Evolutionary conservation across 1,140 invertebrate genomes (phyloP), one percentile per base, ranked within the genome.

Genomic region (Cyphomyrmex costatus): DNA sequence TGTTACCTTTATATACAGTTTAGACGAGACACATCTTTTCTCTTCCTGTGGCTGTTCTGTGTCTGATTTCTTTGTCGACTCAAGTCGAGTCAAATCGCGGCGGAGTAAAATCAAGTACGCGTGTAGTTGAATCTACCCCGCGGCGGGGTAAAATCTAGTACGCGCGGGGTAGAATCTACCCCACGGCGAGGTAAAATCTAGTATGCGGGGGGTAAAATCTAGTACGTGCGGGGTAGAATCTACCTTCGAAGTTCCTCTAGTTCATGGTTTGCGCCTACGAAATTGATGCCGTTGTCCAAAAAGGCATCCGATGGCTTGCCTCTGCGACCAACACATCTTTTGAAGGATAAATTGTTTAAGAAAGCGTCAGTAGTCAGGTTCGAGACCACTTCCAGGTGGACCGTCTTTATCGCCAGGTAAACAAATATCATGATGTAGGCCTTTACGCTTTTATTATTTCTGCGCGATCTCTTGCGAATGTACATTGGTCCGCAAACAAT

Each of bases 401-500:
- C 91, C 42, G 12, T 78, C 87, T 30, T 82, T 53, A 3, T 63
- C 0, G 58, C n/a, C 24, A 76, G 21, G 2, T 24, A 61, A 1
- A 63, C 49, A 58, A 76, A 58, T 27, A 78, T 3, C 1, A n/a
- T 1, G 0, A 58, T 6, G 2, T 66, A 36, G 0, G 33, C n/a
- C 3, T 76, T 56, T 0, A 51, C 10, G 1, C 16, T n/a, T 2
- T 65, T 76, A 19, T 0, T 21, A 3, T 46, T 70, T 53, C 4
- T 49, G 1, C n/a, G 24, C 4, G 33, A 33, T 30, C 63, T 33
- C 51, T 79, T 21, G 0, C 92, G 94, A 0, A 95, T 78, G 10
- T 68, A 42, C 24, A 95, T 91, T 10, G 92, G 92, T 1, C 95
- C 95, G 2, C 92, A 93, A 85, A 91, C n/a, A 95, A 86, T 95